Percentiles rank a stretch among this genome's conserved stretches.
phyloP scores from a whole-genome alignment of 2,888 invertebrate genomes.

The Scaptomyza reducta region DNA sequence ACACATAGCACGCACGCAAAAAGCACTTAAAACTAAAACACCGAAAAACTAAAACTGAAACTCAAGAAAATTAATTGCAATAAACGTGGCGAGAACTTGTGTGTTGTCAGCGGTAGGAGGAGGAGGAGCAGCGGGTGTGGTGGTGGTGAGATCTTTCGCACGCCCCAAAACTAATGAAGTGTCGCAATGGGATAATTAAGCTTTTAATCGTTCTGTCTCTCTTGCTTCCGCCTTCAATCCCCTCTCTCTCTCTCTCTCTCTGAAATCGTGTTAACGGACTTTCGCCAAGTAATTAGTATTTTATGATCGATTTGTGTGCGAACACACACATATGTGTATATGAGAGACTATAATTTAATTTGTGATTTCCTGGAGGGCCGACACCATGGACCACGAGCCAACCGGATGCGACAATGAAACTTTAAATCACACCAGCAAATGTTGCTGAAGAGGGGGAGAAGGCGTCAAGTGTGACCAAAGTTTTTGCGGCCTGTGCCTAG shows the following conservation, averaged over 20 bases:
- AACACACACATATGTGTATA: conserved; percentile 53
- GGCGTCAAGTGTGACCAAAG: conserved; percentile 64
- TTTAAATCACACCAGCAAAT: conserved; percentile 49
- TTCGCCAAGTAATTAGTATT: conserved; percentile 70
- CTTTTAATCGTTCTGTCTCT: conserved; percentile 67
- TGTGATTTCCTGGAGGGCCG: conserved; percentile 47
- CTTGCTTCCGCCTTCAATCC: neutral
- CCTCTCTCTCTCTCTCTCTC: neutral
- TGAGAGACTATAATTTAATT: conserved; percentile 71
- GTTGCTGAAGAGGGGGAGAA: neutral
- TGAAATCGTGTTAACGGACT: conserved; percentile 60
- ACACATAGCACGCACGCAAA: conserved; percentile 11
- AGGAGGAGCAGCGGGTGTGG: neutral
- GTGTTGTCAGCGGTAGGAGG: neutral
- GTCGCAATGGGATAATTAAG: conserved; percentile 79
- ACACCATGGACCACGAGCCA: neutral
- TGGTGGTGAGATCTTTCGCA: conserved; percentile 31
- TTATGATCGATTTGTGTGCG: conserved; percentile 77
- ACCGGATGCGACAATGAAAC: conserved; percentile 43
- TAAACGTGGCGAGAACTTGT: conserved; percentile 67
- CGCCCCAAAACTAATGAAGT: conserved; percentile 75
- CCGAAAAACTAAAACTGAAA: conserved; percentile 65
- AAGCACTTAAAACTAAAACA: conserved; percentile 64
- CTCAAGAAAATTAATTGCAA: conserved; percentile 78
- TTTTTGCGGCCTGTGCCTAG: conserved; percentile 63